Evolutionary conservation across 2,888 invertebrate genomes (phyloP), one percentile per base, ranked within the genome.

Genomic region (Petrophora chlorosata): DNA sequence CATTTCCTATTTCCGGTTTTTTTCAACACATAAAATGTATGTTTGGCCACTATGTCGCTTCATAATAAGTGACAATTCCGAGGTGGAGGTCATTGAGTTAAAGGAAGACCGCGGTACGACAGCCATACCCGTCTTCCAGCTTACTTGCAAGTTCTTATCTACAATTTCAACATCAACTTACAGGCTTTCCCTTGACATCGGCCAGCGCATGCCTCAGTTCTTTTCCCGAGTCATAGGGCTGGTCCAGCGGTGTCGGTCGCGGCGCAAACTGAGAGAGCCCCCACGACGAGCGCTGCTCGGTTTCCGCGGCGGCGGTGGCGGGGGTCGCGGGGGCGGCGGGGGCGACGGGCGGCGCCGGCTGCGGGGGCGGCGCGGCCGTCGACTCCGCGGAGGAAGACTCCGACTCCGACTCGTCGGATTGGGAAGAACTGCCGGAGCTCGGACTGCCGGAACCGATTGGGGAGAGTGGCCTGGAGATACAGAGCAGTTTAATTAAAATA

Each of bases 311-410:
- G 10, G 77, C 9, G 66, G 72, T 39, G 35, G 67, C 43, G 25
- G 69, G 65, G 0, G 71, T 73, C 7, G 73, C 73, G 13, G 81
- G 53, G 41, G 78, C 58, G 23, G 75, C 65, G 53, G 76, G 67
- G 9, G 73, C 63, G 3, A 80, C 69, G 57, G 76, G 89, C 40
- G 92, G 93, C 1, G 92, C 90, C 8, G 92, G 92, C 0, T 93
- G 92, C 53, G 25, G 25, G 5, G 25, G 92, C 54, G n/a, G n/a
- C n/a, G n/a, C n/a, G n/a, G 93, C 91, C 3, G 93, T 55, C 0
- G 94, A 92, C 66, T 92, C 94, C 25, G 92, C 93, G 0, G 92
- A 92, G 1, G 93, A 93, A 3, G 91, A 90, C 64, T 92, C 86
- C 67, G 69, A 65, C 29, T 77, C 78, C 0, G 78, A 76, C 52